phyloP scores from a whole-genome alignment of 2,113 vertebrate genomes.

The Chinchilla lanigera region DNA sequence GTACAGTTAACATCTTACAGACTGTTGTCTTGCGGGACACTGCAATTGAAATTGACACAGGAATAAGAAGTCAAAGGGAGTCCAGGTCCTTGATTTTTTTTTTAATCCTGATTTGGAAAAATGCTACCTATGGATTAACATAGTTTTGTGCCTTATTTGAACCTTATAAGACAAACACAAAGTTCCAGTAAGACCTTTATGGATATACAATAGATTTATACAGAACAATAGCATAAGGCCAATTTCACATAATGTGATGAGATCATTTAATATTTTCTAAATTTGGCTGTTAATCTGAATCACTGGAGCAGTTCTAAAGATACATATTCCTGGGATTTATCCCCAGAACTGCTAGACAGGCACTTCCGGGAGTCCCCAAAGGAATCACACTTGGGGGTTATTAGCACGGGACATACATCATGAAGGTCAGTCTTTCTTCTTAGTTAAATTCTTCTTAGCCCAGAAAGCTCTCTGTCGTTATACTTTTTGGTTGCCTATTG shows the following conservation, averaged over 20 bases:
- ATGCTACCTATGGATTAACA: background rate
- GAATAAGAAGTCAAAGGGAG: background rate
- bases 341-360: background rate
- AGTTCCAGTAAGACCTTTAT: slow-evolving; percentile 34
- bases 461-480: background rate
- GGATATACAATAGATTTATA: slow-evolving; percentile 31
- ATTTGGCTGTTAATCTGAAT: slow-evolving; percentile 3
- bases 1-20: background rate
- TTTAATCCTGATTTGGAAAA: slow-evolving; percentile 25
- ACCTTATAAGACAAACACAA: slow-evolving; percentile 3
- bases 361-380: background rate
- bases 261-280: slow-evolving; percentile 54
- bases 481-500: background rate
- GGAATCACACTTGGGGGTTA: background rate
- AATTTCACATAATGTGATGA: slow-evolving; percentile 32
- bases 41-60: background rate
- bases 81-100: background rate
- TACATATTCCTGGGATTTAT: slow-evolving; percentile 14
- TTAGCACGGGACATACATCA: rapidly evolving
- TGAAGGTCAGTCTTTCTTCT: background rate
- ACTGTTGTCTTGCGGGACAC: background rate
- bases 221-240: background rate
- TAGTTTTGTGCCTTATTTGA: slow-evolving; percentile 3
- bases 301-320: slow-evolving; percentile 53
- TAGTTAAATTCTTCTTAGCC: background rate